These are phyloP conservation scores for Larimichthys crocea DNA, from an alignment of 2,113 vertebrate species.

Conservation along the genomic window DNA sequence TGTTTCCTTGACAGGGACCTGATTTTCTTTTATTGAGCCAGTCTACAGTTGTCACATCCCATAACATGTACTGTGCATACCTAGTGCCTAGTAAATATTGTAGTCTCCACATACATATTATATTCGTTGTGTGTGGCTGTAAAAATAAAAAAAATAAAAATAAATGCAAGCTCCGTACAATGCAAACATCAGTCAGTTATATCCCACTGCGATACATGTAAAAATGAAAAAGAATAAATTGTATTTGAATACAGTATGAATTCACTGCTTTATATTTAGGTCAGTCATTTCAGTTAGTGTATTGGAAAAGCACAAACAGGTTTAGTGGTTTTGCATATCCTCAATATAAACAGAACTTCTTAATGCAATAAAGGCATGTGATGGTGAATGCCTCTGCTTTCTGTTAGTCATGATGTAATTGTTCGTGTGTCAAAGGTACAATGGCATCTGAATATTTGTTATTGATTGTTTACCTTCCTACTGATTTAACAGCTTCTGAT, in stretches of 20 bases:
- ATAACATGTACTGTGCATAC: constrained; percentile 63
- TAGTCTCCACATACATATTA: constrained; percentile 63
- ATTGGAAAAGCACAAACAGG: constrained; percentile 24
- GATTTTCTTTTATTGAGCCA: constrained; percentile 38
- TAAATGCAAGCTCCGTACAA: constrained; percentile 54
- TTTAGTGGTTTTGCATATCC: background rate
- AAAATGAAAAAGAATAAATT: constrained; percentile 65
- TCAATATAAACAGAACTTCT: constrained; percentile 11
- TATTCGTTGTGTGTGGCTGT: constrained; percentile 68
- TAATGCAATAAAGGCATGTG: constrained; percentile 53
- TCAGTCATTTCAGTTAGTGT: background rate
- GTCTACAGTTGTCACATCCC: constrained; percentile 37
- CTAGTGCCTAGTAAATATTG: constrained; percentile 74
- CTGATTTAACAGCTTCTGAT: background rate
- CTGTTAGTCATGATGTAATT: constrained; percentile 20
- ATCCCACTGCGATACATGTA: constrained; percentile 67
- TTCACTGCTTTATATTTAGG: constrained; percentile 40
- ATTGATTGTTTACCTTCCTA: background rate
- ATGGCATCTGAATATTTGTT: constrained; percentile 4
- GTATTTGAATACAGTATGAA: constrained; percentile 58
- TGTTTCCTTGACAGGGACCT: constrained; percentile 40
- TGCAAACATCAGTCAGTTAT: constrained; percentile 64
- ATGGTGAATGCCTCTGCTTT: constrained; percentile 29
- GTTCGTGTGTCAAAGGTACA: constrained; percentile 8
- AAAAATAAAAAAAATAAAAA: constrained; percentile 1